Evolutionary conservation across 2,888 invertebrate genomes (phyloP).

Genomic region (Dioctria rufipes): DNA sequence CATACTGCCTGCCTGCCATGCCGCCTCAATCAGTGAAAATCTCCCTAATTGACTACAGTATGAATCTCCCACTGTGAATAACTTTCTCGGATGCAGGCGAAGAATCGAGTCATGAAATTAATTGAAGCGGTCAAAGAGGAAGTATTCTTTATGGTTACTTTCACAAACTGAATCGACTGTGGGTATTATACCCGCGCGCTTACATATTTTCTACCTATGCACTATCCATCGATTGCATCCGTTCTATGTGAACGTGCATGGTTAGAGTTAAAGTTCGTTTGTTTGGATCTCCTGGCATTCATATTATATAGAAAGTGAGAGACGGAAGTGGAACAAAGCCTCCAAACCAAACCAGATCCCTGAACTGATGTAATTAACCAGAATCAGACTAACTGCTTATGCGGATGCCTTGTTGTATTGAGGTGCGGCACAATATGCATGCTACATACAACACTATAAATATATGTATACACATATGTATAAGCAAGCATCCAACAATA

Average conservation of each 20-base stretch:
- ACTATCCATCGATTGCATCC: constrained; percentile 3
- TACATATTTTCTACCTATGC: no score
- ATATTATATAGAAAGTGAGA: neutral
- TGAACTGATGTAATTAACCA: constrained; percentile 39
- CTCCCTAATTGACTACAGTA: neutral
- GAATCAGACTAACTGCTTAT: constrained; percentile 36
- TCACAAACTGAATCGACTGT: constrained; percentile 31
- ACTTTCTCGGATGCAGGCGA: constrained; percentile 20
- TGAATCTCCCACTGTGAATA: constrained; percentile 26
- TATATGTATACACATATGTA: no score
- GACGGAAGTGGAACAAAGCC: constrained; percentile 44
- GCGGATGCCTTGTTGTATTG: constrained; percentile 17
- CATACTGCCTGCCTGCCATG: neutral
- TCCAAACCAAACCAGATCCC: constrained; percentile 23
- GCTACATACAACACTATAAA: neutral
- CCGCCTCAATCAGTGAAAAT: constrained; percentile 15
- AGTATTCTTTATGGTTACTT: constrained; percentile 42
- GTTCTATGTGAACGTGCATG: constrained; percentile 9
- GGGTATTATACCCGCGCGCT: neutral
- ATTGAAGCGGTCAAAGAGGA: constrained; percentile 40
- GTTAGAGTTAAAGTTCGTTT: neutral
- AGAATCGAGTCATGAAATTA: constrained; percentile 39
- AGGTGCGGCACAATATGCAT: constrained; percentile 13
- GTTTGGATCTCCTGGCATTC: neutral
- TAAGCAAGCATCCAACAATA: constrained; percentile 4